These are phyloP conservation scores for Tribolium castaneum DNA, from an alignment of 1,140 invertebrate genomes.

Conservation along the genomic window DNA sequence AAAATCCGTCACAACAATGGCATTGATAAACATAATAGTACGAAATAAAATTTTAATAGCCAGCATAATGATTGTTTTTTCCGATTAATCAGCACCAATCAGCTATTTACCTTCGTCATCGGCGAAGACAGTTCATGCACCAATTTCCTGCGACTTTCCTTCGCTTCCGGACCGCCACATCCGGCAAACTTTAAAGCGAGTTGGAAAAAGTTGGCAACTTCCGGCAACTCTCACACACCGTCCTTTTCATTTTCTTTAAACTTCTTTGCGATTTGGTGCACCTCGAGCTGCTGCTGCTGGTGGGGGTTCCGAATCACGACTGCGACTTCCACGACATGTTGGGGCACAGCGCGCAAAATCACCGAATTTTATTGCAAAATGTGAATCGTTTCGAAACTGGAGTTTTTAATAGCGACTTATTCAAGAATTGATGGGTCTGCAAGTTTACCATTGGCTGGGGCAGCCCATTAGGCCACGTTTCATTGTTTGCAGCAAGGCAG, in stretches of 20 bases:
- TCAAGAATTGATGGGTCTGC: background rate
- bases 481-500: background rate
- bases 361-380: constrained; percentile 20
- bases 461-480: background rate
- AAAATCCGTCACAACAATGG: too few species aligned
- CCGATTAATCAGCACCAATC: background rate
- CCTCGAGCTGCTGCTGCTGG: background rate
- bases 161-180: background rate
- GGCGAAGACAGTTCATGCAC: too few species aligned
- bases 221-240: background rate
- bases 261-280: background rate
- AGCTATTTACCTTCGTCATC: background rate
- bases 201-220: background rate
- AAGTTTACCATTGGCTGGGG: background rate
- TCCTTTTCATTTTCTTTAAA: background rate
- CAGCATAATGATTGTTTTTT: background rate
- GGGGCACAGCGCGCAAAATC: constrained; percentile 16
- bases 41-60: background rate
- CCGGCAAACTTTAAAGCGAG: background rate
- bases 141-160: too few species aligned
- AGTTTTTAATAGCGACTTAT: background rate
- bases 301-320: constrained; percentile 17
- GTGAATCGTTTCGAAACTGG: background rate
- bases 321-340: constrained; percentile 15
- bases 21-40: background rate